Percentiles rank a stretch among this genome's conserved stretches.
These are phyloP conservation scores for Etheostoma nigrum DNA, from an alignment of 2,797 vertebrate species.

Conservation along the genomic window DNA sequence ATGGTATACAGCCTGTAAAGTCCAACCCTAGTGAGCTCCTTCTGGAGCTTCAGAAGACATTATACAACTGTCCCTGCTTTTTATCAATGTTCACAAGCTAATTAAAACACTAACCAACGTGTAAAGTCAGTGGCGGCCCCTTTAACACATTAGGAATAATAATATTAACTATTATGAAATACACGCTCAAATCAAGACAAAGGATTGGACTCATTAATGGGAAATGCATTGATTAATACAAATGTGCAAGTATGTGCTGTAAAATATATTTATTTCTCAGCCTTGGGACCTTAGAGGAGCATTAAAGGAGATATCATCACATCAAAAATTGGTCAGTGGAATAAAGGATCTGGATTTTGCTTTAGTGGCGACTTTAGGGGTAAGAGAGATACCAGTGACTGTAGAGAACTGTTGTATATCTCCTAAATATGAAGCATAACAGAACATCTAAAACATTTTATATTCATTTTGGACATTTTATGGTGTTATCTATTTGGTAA, in stretches of 20 bases:
- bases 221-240: background rate
- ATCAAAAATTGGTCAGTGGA: background rate
- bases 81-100: too few species aligned
- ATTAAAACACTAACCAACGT: too few species aligned
- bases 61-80: too few species aligned
- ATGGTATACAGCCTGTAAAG: too few species aligned
- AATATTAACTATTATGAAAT: background rate
- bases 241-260: background rate
- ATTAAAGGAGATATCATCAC: constrained; percentile 8
- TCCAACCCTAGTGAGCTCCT: too few species aligned
- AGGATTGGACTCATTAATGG: background rate
- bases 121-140: too few species aligned
- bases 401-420: background rate
- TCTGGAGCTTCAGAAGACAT: too few species aligned
- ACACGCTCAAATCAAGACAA: background rate
- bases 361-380: constrained; percentile 13
- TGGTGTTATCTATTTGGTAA: background rate
- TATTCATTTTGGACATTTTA: background rate
- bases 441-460: background rate
- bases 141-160: too few species aligned
- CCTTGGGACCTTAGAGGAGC: background rate
- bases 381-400: background rate
- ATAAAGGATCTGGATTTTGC: constrained; percentile 11
- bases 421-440: background rate
- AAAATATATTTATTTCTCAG: constrained; percentile 26